A percentile compares a stretch with the other conserved stretches of the same genome.
Evolutionary conservation across 2,797 vertebrate genomes (phyloP).

Genomic region (Avahi laniger): DNA sequence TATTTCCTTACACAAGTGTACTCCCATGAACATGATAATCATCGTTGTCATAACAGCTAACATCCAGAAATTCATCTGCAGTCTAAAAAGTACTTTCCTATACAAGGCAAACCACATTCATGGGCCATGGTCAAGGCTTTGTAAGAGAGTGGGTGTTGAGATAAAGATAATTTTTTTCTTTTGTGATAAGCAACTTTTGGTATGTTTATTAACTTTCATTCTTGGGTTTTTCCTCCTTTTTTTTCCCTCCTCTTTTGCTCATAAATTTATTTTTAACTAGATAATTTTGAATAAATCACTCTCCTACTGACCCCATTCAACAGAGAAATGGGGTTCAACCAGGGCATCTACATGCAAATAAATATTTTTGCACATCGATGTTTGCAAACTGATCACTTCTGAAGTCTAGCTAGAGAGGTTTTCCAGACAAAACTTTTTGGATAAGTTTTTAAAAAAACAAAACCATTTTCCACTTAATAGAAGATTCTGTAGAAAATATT

Average conservation of each 20-base stretch:
- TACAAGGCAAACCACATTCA: background rate
- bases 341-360: background rate
- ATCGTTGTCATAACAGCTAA: background rate
- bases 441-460: background rate
- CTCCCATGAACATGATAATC: background rate
- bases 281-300: constrained; percentile 12
- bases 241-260: background rate
- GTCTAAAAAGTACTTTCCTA: background rate
- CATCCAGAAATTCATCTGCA: background rate
- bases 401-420: constrained; percentile 33
- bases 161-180: background rate
- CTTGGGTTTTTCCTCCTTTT: background rate
- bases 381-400: constrained; percentile 28
- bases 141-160: background rate
- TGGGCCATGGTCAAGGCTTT: background rate
- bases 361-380: background rate
- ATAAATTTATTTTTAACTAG: constrained; percentile 21
- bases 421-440: constrained; percentile 38
- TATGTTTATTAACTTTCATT: background rate
- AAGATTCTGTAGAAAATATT: constrained; percentile 46
- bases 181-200: background rate
- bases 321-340: background rate
- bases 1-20: background rate
- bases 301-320: background rate
- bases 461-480: constrained; percentile 28